Base-by-base conservation (phyloP, 2,113 vertebrate species). In the Pleuronectes platessa region DNA sequence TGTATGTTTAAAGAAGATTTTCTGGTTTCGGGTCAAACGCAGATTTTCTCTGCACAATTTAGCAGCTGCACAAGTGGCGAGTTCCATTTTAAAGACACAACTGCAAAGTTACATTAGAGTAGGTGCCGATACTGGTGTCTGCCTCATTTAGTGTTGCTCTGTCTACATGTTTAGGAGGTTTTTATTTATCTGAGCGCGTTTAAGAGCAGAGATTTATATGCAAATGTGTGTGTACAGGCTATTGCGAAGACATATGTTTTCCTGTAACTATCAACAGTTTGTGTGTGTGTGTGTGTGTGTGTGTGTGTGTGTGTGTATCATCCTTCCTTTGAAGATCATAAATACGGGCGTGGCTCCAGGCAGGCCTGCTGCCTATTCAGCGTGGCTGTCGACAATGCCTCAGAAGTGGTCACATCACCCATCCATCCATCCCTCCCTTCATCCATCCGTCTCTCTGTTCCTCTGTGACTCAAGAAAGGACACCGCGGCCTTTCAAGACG, bases 301-400 rank as follows among this genome's bases (percentile, higher is more conserved):
- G 76, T 87, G 24, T 24, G 90, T 92, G 85, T 63, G 37, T 21
- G 61, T 42, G 61, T 9, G 61, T 45, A 45, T 92, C 90, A 92
- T 92, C 92, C 78, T 85, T 85, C 75, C 76, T 94, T 92, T 92
- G 88, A 92, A 90, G 90, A 85, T 91, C 89, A 91, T 90, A 92
- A 92, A 92, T 89, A 90, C 88, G 66, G 92, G 88, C 85, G 86
- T 88, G 85, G 86, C 83, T 88, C 88, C 84, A 87, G 71, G 74
- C 84, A 86, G 86, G 85, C 85, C 78, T 51, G 78, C 81, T 87
- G 86, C 88, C 90, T 88, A 78, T 92, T 92, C 90, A 83, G 87
- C 74, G 56, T 81, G 90, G 89, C 85, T 88, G 92, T 92, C 83
- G 83, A 92, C 91, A 92, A 92, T 92, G 87, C 89, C 63, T 93